Base-by-base conservation (phyloP, 2,797 vertebrate species). In the Orientallactaga sibirica region DNA sequence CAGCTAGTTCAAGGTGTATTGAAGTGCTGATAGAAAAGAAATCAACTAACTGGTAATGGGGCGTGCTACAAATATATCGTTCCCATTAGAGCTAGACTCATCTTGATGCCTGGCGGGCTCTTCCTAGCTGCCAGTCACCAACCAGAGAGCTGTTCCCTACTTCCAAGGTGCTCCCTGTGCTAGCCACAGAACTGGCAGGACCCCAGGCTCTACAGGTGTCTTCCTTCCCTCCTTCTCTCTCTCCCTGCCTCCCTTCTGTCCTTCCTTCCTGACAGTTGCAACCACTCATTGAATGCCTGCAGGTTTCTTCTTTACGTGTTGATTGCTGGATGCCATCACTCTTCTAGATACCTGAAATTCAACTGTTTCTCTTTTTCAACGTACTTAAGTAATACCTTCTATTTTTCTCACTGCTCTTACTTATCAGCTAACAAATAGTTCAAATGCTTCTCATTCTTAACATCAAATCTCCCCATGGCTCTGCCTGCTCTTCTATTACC, bases 361-460 rank as follows among this genome's bases (percentile, higher is more conserved):
- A 64, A 7, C 22, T 33, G 25, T 37, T 14, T 62, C n/a, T 67
- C 37, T 29, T 86, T 68, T 84, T 70, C 62, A 83, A n/a, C 25
- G 37, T 22, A 58, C 62, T 52, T 41, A 0, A 4, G 66, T n/a
- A 84, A 87, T 20, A 7, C 19, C 58, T 24, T 64, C 61, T 62
- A 20, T 41, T 75, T 71, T 80, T 48, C 67, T 78, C 14, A 29
- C 7, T 25, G 70, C 6, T 84, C 64, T 88, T 74, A 58, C 11
- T 22, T 12, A 22, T 81, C 86, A 82, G 89, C 79, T 25, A 68
- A 87, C 48, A 43, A 73, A 66, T 41, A 94, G 4, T 48, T 92
- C 6, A 68, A 83, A 67, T 27, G 61, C 37, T 74, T 93, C 58
- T 16, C 24, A 48, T 77, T 90, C 67, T 78, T 88, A 95, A 68